Evolutionary conservation across 2,888 invertebrate genomes (phyloP), one percentile per base, ranked within the genome.

Genomic region (Noctua janthina): DNA sequence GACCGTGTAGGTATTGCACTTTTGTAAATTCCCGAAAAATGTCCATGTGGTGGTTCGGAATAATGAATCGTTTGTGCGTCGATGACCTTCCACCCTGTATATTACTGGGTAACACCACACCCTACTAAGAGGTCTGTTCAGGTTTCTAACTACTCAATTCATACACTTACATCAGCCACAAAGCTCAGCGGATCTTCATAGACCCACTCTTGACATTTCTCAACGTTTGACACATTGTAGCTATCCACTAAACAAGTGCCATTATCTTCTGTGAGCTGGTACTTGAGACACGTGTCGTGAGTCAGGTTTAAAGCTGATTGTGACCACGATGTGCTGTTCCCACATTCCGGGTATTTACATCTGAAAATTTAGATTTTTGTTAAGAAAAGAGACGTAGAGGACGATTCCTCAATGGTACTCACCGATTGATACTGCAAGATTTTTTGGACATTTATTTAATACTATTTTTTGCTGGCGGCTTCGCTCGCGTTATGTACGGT

Each of bases 321-420:
- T 49, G 78, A 74, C 76, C 68, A 69, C 0, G 62, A 59, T 29
- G 78, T 72, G 54, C n/a, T 76, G 71, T 71, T 82, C 13, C 39
- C 71, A 56, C 87, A 87, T 73, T 82, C 80, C 62, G 87, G 87
- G 39, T 87, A 87, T 73, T 85, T 82, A n/a, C 87, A 87, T 23
- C 87, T 87, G 76, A 2, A 80, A 87, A 49, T 10, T 29, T 29
- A 64, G 2, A 1, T 64, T 29, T 35, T 64, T 62, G 15, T 56
- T 59, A 4, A 0, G 1, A 15, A 62, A 6, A 1, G 8, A 0
- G n/a, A 15, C 7, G 6, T 29, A 29, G 1, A 17, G 29, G 15
- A 56, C 23, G 8, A 56, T 11, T 23, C 56, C 23, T 56, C 56
- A 10, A 56, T n/a, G 3, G n/a, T 56, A 56, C 56, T 11, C 10